Conservation (phyloP, 2,113 vertebrate genomes). For the Bubo scandiacus region DNA sequence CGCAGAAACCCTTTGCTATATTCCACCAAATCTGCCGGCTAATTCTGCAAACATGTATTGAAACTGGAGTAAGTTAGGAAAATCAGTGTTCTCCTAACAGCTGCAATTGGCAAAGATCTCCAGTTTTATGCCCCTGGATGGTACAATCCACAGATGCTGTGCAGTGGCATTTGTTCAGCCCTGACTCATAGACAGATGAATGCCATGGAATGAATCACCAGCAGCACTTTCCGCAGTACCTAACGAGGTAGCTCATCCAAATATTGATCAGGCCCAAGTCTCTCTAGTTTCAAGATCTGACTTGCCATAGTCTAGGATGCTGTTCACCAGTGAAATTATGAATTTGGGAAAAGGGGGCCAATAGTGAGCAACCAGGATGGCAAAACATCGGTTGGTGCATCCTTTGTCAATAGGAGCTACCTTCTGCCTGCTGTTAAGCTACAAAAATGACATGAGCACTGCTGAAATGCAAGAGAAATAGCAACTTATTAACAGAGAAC, state of each 20-base stretch:
- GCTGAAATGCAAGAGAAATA: not conserved
- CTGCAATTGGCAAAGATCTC: not conserved
- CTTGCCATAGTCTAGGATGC: not conserved
- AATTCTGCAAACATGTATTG: not conserved
- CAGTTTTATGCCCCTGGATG: not conserved
- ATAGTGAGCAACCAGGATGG: not conserved
- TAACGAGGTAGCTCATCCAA: slow-evolving; percentile 39
- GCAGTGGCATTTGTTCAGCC: slow-evolving; percentile 52
- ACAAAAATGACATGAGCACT: not conserved
- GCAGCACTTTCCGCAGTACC: slow-evolving; percentile 30
- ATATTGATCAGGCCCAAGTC: not conserved
- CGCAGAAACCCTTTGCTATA: not conserved
- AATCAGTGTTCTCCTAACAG: not conserved
- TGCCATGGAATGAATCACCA: slow-evolving; percentile 51
- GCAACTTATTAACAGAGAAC: not conserved
- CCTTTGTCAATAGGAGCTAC: not conserved
- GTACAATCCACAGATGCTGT: not conserved
- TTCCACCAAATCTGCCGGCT: not conserved
- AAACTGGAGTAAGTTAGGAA: not conserved
- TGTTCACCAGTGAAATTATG: not conserved
- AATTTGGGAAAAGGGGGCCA: not conserved
- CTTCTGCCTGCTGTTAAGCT: not conserved
- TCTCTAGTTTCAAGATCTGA: not conserved
- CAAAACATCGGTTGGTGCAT: not conserved
- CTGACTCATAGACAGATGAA: slow-evolving; percentile 52